These are phyloP conservation scores for Pogona vitticeps DNA, from an alignment of 2,113 vertebrate genomes.

Conservation along the genomic window DNA sequence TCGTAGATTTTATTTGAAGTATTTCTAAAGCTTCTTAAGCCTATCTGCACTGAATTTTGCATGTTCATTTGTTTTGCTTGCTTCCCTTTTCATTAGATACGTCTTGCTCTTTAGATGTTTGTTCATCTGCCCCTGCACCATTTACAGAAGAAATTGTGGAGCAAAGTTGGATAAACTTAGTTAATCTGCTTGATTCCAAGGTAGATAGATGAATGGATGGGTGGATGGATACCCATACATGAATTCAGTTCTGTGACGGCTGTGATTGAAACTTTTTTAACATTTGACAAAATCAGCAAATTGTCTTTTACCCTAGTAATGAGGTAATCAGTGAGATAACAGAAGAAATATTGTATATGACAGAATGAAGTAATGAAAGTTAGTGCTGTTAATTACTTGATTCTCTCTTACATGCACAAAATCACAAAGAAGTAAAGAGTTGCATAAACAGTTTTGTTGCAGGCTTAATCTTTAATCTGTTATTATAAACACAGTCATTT, in stretches of 20 bases:
- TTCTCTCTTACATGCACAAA: slow-evolving; percentile 73
- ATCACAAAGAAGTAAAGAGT: slow-evolving; percentile 73
- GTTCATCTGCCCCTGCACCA: neutral
- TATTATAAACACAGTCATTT: slow-evolving; percentile 76
- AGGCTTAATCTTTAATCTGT: slow-evolving; percentile 69
- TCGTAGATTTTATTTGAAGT: neutral
- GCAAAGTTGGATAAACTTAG: slow-evolving; percentile 14
- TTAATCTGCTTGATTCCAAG: slow-evolving; percentile 16
- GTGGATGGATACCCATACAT: slow-evolving; percentile 52
- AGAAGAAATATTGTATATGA: slow-evolving; percentile 64
- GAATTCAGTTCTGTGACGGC: slow-evolving; percentile 18
- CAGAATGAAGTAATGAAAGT: slow-evolving; percentile 71
- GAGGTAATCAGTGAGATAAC: slow-evolving; percentile 71
- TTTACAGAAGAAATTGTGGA: neutral
- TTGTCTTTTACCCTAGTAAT: slow-evolving; percentile 63
- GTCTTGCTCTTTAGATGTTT: neutral
- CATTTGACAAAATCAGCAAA: slow-evolving; percentile 68
- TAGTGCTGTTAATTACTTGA: slow-evolving; percentile 70
- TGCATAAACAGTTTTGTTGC: slow-evolving; percentile 78
- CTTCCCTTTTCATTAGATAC: neutral
- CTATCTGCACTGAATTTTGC: neutral
- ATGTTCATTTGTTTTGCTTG: neutral
- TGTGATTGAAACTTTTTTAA: slow-evolving; percentile 44
- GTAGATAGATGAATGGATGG: slow-evolving; percentile 28
- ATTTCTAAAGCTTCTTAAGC: neutral